Evolutionary conservation across 2,888 invertebrate genomes (phyloP), one percentile per base, ranked within the genome.

Genomic region (Ophioninae sp.): DNA sequence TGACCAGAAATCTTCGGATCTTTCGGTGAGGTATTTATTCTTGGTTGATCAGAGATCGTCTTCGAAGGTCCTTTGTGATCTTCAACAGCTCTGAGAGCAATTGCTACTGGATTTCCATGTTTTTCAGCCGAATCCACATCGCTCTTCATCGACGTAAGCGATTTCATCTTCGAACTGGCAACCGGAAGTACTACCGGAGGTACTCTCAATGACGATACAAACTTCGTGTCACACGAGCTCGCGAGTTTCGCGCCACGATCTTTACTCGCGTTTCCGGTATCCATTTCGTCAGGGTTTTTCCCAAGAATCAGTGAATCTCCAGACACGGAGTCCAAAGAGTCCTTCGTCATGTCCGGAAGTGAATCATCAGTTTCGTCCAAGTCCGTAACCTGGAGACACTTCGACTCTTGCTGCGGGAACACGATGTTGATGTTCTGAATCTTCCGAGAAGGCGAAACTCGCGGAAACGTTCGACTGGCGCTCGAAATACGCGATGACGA

Each of bases 391-490:
- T 63, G 79, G 1, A 65, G 39, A 5, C 65, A 37, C 41, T 51
- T 20, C 41, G 63, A 22, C 5, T 23, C n/a, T 63, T 68, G 22
- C 7, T 75, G 69, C 0, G 85, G 86, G 1, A 89, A 85, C 0
- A 89, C 85, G 20, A 90, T 72, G 69, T 91, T 91, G 74, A 91
- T 88, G 72, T 91, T 91, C 6, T 88, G 79, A 0, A 91, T 83
- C 44, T 90, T 91, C 13, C 89, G 84, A 1, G 90, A 89, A 0
- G 89, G 90, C 0, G 89, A 89, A 5, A 88, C 37, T 17, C 88
- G 88, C 0, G 91, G 91, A 39, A 87, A 90, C 0, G 90, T 90
- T n/a, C 83, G 81, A 61, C 88, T 88, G 7, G 81, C 74, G 37
- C 86, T 83, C 10, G 6, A 20, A 0, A 72, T 10, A 3, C 67